Evolutionary conservation across 2,113 vertebrate genomes (phyloP).

Genomic region (Platycercus adscitus): DNA sequence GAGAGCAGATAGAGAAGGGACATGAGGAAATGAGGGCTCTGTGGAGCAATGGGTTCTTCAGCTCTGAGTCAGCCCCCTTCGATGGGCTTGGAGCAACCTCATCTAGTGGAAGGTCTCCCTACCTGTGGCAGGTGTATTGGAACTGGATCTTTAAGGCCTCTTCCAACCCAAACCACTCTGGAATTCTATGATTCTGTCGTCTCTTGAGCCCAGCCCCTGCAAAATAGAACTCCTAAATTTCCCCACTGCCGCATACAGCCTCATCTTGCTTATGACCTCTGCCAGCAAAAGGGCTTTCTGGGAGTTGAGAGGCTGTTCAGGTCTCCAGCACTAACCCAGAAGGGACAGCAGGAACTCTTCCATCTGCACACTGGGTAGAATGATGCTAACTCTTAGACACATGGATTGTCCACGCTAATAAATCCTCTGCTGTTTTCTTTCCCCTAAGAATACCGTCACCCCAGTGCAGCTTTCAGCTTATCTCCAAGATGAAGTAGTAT

Average conservation of each 20-base stretch:
- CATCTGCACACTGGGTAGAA: not conserved
- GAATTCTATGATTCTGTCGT: not conserved
- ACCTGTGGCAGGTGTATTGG: not conserved
- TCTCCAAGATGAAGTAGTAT: not conserved
- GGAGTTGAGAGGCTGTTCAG: not conserved
- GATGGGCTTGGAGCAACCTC: not conserved
- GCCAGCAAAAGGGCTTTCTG: not conserved
- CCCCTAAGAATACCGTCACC: not conserved
- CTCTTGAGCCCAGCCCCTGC: not conserved
- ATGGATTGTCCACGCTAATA: rapidly evolving
- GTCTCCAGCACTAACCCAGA: rapidly evolving
- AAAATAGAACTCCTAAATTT: not conserved
- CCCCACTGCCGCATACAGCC: not conserved
- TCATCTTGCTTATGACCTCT: rapidly evolving
- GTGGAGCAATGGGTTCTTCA: not conserved
- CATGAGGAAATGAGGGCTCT: rapidly evolving
- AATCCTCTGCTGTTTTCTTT: not conserved
- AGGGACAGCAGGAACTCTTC: not conserved
- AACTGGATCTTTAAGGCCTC: not conserved
- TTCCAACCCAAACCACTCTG: not conserved
- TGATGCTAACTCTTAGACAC: rapidly evolving
- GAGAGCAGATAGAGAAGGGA: not conserved
- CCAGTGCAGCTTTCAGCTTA: not conserved
- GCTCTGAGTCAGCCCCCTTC: not conserved
- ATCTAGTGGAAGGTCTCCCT: not conserved